A percentile compares a stretch with the other conserved stretches of the same genome.
Conservation (phyloP, 2,113 vertebrate genomes). For the Eudyptes chrysolophus region DNA sequence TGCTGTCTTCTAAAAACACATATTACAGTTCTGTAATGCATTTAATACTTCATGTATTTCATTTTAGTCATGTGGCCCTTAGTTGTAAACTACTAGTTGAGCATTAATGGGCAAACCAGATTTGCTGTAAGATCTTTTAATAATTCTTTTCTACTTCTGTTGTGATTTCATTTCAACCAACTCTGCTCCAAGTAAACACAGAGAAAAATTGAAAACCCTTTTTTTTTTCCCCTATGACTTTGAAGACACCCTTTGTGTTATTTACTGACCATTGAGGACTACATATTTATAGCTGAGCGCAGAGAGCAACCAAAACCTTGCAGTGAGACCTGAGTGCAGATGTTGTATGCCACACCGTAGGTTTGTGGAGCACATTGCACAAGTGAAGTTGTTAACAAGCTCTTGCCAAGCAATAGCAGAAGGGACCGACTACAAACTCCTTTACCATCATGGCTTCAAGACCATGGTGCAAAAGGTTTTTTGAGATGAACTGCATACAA, state of each 20-base stretch:
- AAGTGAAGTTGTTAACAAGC: background rate
- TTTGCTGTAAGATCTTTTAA: background rate
- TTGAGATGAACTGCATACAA: background rate
- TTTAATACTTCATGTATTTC: background rate
- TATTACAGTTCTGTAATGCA: background rate
- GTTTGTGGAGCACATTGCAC: background rate
- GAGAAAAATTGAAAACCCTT: background rate
- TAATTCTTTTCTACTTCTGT: background rate
- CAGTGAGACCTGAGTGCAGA: fast-evolving
- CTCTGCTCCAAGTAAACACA: background rate
- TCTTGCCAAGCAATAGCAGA: background rate
- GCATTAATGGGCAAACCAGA: background rate
- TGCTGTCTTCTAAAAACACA: background rate
- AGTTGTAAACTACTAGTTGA: background rate
- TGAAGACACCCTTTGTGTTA: background rate
- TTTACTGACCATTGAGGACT: too few species aligned
- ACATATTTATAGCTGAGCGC: background rate
- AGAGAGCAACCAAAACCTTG: background rate
- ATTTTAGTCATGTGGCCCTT: background rate
- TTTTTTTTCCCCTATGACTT: background rate
- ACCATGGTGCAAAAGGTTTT: background rate
- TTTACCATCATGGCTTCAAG: too few species aligned
- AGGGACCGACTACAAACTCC: background rate
- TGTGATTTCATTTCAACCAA: background rate
- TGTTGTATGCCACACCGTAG: fast-evolving